Conservation (phyloP, 2,797 vertebrate species). For the Ispidina lecontei region DNA sequence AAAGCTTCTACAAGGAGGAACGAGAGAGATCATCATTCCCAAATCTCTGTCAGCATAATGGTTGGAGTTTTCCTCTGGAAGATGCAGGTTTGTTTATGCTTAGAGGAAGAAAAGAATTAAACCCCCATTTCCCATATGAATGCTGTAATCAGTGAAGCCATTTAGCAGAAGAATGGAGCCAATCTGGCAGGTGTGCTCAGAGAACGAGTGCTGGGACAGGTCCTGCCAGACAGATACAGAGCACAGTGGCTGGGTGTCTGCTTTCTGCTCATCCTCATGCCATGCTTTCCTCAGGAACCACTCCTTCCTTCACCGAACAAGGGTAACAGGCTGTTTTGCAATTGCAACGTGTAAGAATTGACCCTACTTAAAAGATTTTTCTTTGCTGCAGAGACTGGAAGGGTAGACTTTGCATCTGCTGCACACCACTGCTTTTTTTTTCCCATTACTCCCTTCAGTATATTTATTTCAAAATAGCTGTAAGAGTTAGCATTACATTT, state of each 20-base stretch:
- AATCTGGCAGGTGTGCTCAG: constrained; percentile 29
- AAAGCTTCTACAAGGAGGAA: constrained; percentile 39
- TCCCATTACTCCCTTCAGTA: not conserved
- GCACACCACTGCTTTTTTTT: not conserved
- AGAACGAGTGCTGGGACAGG: not conserved
- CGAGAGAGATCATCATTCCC: not conserved
- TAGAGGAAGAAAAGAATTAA: constrained; percentile 41
- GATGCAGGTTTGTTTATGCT: constrained; percentile 46
- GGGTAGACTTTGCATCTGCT: not conserved
- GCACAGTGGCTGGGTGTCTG: not conserved
- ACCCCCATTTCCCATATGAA: constrained; percentile 57
- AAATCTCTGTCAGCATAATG: constrained; percentile 46
- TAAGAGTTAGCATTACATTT: not conserved
- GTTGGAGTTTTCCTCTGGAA: constrained; percentile 24
- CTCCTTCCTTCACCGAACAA: not conserved
- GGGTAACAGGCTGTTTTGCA: not conserved
- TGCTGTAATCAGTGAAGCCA: constrained; percentile 46
- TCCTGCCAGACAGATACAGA: not conserved
- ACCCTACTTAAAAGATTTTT: not conserved
- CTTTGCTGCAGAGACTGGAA: not conserved
- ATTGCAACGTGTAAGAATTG: not conserved
- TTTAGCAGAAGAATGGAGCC: constrained; percentile 58
- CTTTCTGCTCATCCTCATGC: not conserved
- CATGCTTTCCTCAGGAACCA: not conserved
- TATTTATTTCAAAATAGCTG: not conserved